phyloP scores from a whole-genome alignment of 2,888 invertebrate species.

The Drosophila villosipedis region DNA sequence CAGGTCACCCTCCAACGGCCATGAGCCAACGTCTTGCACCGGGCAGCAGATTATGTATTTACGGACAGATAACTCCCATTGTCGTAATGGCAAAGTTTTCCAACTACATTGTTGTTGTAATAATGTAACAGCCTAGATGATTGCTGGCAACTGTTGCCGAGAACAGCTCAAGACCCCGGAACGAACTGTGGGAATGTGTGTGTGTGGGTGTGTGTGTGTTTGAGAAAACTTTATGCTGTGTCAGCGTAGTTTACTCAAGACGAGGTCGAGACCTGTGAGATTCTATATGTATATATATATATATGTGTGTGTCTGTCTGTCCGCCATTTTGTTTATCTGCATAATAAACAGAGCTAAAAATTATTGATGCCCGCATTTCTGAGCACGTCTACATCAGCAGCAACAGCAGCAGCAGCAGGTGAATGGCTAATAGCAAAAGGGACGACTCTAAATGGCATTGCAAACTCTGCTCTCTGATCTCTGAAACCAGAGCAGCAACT shows the following conservation, averaged over 20 bases:
- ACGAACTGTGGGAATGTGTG: conserved; percentile 12
- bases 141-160: conserved; percentile 74
- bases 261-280: conserved; percentile 22
- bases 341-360: conserved; percentile 76
- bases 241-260: conserved; percentile 68
- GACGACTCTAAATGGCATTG: conserved; percentile 34
- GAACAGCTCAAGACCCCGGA: background rate
- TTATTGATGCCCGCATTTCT: conserved; percentile 77
- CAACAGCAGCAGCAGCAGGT: conserved; percentile 42
- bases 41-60: conserved; percentile 77
- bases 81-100: conserved; percentile 72
- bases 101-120: conserved; percentile 48
- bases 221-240: conserved; percentile 65
- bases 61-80: conserved; percentile 74
- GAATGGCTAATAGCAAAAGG: conserved; percentile 40
- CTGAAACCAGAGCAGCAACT: conserved; percentile 9
- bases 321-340: conserved; percentile 77
- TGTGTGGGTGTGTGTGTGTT: conserved; percentile 31
- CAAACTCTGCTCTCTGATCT: conserved; percentile 7
- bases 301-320: conserved; percentile 20
- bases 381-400: conserved; percentile 62
- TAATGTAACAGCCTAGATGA: conserved; percentile 77
- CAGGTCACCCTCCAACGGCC: conserved; percentile 2
- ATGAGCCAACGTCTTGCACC: conserved; percentile 30
- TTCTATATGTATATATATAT: background rate